These are phyloP conservation scores for Vicugna pacos DNA, from an alignment of 2,113 vertebrate genomes.

Conservation along the genomic window DNA sequence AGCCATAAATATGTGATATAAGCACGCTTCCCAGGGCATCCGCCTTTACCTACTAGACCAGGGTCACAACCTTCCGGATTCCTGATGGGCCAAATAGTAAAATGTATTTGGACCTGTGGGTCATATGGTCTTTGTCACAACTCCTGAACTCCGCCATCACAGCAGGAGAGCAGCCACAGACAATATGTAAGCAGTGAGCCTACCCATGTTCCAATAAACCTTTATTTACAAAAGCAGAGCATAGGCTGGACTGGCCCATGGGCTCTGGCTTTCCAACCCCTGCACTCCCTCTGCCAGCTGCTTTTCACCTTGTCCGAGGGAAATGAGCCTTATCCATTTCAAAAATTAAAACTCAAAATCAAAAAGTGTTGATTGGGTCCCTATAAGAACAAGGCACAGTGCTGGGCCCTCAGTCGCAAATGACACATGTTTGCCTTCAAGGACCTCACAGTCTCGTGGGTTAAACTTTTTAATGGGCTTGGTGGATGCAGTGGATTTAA, in stretches of 20 bases:
- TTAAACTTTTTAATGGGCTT: background rate
- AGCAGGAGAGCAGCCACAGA: background rate
- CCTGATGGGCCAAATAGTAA: background rate
- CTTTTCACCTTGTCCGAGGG: background rate
- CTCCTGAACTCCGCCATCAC: background rate
- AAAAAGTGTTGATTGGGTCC: background rate
- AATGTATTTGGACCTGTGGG: background rate
- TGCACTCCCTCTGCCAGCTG: rapidly evolving
- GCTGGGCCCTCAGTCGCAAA: background rate
- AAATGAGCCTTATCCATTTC: background rate
- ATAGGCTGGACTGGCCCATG: background rate
- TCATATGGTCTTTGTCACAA: background rate
- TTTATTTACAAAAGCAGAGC: background rate
- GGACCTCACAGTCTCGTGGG: background rate
- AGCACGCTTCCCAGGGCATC: background rate
- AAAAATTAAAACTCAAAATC: background rate
- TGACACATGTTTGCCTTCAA: background rate
- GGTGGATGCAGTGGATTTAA: background rate
- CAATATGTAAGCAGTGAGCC: background rate
- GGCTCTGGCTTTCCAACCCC: background rate
- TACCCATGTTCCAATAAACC: background rate
- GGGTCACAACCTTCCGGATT: background rate
- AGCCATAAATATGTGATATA: background rate
- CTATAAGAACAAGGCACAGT: background rate
- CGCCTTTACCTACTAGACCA: background rate